Conservation (phyloP, 2,797 vertebrate genomes). For the Onychomys arenicola region DNA sequence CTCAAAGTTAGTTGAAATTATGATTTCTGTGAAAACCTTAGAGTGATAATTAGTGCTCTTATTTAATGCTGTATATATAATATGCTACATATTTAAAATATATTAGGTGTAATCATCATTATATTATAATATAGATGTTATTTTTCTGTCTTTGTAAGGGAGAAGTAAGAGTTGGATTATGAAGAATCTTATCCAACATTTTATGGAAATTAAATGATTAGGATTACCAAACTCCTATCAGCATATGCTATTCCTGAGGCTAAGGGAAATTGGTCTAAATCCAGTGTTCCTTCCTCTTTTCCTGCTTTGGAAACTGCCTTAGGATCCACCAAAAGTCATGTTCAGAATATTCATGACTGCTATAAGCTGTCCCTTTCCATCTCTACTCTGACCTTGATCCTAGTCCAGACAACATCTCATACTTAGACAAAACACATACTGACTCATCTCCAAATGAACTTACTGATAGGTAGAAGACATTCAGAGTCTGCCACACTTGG, state of each 20-base stretch:
- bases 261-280: neutral
- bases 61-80: neutral
- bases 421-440: neutral
- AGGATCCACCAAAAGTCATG: neutral
- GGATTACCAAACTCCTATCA: neutral
- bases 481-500: neutral
- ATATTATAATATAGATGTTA: neutral
- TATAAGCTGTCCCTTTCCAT: neutral
- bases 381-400: constrained; percentile 9
- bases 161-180: neutral
- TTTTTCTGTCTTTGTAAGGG: constrained; percentile 7
- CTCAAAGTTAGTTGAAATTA: constrained; percentile 38
- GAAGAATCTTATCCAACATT: neutral
- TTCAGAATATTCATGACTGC: neutral
- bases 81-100: constrained; percentile 20
- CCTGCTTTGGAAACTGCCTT: neutral
- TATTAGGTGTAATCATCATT: neutral
- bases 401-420: neutral
- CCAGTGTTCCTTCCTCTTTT: neutral
- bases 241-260: neutral
- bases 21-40: neutral
- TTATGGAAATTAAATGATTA: neutral
- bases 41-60: constrained; percentile 10
- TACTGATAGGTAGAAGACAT: neutral
- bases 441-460: neutral